Evolutionary conservation across 2,888 invertebrate species (phyloP), one percentile per base, ranked within the genome.

Genomic region (Chironomus tentans): DNA sequence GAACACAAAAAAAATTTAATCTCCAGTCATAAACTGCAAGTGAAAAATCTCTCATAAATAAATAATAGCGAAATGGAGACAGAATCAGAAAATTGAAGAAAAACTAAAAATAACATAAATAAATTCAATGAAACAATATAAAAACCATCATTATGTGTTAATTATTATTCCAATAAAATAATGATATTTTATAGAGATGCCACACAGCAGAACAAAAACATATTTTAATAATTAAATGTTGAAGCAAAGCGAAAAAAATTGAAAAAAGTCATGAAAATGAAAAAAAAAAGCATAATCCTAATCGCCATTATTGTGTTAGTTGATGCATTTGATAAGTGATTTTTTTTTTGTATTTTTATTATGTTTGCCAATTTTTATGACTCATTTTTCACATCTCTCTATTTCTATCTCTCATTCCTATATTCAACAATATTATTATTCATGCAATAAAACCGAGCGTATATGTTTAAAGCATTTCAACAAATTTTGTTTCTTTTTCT

Each of bases 151-250:
- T 65, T 65, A 65, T 65, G 21, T 65, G 65, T 65, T 65, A 65
- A 65, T 65, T 65, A 65, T 65, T 65, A 56, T 56, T 56, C 56
- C 65, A 21, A 24, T 21, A 22, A 65, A 22, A 22, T 21, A 65
- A 65, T 18, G 18, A 62, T 18, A 21, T 18, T 18, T 21, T 62
- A 62, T 62, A 62, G 62, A 62, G 15, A 62, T 62, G 62, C 62
- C 62, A 22, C 22, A 65, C 22, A 24, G 65, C 13, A 65, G 13
- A 7, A 65, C 10, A 65, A 68, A 68, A 68, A n/a, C 38, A 38
- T 68, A 68, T 68, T 68, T 68, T 68, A 68, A 68, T 68, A 68
- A 68, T 68, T 68, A 68, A 68, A 68, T 68, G 68, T 68, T 68
- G 68, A 68, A 65, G 65, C 56, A 56, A 56, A 18, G n/a, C 15